Evolutionary conservation across 2,113 vertebrate species (phyloP), one percentile per base, ranked within the genome.

Genomic region (Balaeniceps rex): DNA sequence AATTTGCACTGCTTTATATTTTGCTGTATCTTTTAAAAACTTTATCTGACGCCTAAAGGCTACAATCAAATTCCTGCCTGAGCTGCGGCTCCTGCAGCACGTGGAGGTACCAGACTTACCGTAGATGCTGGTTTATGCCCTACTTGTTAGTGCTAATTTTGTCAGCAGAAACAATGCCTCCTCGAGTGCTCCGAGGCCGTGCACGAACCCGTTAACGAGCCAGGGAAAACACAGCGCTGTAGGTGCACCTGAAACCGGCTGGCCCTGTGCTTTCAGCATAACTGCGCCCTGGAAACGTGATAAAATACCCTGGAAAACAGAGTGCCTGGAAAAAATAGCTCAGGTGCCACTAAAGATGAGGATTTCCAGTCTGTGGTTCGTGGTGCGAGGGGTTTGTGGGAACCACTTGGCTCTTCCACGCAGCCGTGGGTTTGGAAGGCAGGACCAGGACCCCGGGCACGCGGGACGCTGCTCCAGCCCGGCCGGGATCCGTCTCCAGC

Each of bases 191-290:
- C 21, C 10, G 2, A 55, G 54, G 86, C 42, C 16, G 0, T 2
- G 7, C 1, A 8, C 3, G 47, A 24, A 9, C 6, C 60, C 0
- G 0, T 19, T 24, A 55, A 38, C 2, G 47, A 55, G 74, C n/a
- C 66, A 15, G 49, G 54, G 51, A 34, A 44, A 34, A 26, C 3
- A 5, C 66, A 36, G 80, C 24, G 3, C 36, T 2, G 19, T 3
- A 2, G 51, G 52, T 8, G 16, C 42, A 21, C 60, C 61, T 6
- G 47, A 12, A 18, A 10, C 8, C 10, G 34, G 68, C 28, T 42
- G 40, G 10, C n/a, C 79, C 71, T 22, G 21, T 3, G 34, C 72
- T 54, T 8, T 12, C 44, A 10, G 38, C 5, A 34, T 12, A 7
- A 12, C 47, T 5, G 29, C 14, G 51, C 6, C 0, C 8, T 22